These are phyloP conservation scores for Busseola fusca DNA, from an alignment of 2,888 invertebrate genomes.

Conservation along the genomic window DNA sequence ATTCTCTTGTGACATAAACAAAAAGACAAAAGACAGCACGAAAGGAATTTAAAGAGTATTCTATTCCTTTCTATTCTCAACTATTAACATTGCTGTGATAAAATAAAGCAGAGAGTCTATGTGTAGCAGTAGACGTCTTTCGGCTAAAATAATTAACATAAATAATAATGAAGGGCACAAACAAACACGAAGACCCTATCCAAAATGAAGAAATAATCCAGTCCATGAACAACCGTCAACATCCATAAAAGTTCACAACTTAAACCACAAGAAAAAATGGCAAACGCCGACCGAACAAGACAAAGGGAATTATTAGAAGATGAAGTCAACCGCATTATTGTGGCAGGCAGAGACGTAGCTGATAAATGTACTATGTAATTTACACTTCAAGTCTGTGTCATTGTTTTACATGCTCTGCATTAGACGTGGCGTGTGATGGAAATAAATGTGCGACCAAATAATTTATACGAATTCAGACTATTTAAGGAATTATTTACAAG, in stretches of 20 bases:
- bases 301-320: constrained; percentile 88
- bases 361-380: constrained; percentile 86
- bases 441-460: constrained; percentile 61
- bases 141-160: too few relatives aligned
- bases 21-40: too few relatives aligned
- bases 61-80: too few relatives aligned
- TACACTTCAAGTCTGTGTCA: constrained; percentile 79
- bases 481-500: constrained; percentile 34
- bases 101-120: too few relatives aligned
- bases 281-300: constrained; percentile 81
- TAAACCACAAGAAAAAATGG: constrained; percentile 72
- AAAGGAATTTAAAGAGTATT: too few relatives aligned
- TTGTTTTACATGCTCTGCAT: constrained; percentile 62
- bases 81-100: too few relatives aligned
- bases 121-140: too few relatives aligned
- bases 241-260: constrained; percentile 51
- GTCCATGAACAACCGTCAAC: neutral
- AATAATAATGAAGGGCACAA: too few relatives aligned
- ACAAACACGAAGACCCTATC: neutral
- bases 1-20: too few relatives aligned
- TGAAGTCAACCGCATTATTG: constrained; percentile 89
- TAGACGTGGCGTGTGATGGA: constrained; percentile 60
- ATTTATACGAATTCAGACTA: constrained; percentile 48
- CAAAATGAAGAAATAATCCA: neutral
- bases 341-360: constrained; percentile 78